These are phyloP conservation scores for Chymomyza costata DNA, from an alignment of 1,140 invertebrate genomes.

Conservation along the genomic window DNA sequence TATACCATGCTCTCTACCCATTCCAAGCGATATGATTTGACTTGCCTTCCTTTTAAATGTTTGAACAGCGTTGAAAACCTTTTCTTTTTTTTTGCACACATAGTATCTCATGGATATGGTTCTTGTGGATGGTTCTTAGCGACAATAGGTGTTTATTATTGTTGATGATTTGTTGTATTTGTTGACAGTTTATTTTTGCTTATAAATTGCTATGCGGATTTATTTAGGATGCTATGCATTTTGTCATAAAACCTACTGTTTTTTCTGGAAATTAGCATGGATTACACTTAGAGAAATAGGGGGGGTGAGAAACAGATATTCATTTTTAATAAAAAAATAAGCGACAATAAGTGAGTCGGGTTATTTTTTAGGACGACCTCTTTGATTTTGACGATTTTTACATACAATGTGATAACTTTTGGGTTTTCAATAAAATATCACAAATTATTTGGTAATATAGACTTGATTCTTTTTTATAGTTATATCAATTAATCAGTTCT, in stretches of 20 bases:
- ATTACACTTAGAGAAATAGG: constrained; percentile 31
- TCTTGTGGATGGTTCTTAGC: not conserved
- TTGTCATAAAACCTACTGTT: constrained; percentile 29
- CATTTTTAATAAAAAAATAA: no score
- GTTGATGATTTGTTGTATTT: constrained; percentile 67
- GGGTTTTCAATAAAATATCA: no score
- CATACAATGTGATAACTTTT: no score
- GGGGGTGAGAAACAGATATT: not conserved
- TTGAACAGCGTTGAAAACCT: constrained; percentile 22
- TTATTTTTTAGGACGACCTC: no score
- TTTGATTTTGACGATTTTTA: no score
- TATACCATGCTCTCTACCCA: constrained; percentile 72
- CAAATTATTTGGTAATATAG: no score
- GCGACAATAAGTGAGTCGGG: no score
- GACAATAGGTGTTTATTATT: constrained; percentile 61
- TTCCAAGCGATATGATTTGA: constrained; percentile 66
- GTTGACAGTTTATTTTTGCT: constrained; percentile 68
- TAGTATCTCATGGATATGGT: not conserved
- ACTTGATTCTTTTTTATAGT: no score
- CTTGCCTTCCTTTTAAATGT: constrained; percentile 6
- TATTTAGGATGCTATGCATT: constrained; percentile 22
- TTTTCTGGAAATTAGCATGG: constrained; percentile 19
- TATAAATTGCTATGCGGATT: constrained; percentile 47
- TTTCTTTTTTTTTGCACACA: constrained; percentile 29
- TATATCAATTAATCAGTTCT: no score